phyloP scores from a whole-genome alignment of 2,888 invertebrate genomes.

The Carpatolechia fugitivella region DNA sequence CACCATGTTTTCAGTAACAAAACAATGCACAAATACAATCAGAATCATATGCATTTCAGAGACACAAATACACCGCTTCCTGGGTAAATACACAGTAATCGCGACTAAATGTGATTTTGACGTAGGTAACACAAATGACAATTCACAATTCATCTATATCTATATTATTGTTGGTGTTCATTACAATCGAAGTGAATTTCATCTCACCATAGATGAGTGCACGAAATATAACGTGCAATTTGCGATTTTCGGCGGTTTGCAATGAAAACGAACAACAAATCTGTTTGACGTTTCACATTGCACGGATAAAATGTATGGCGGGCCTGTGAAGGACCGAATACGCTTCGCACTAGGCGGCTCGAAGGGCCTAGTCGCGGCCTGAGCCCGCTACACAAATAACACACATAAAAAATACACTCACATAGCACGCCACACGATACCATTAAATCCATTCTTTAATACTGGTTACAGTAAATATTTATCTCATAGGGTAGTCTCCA shows the following conservation, averaged over 20 bases:
- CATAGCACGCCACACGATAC: conserved; percentile 32
- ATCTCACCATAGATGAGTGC: conserved; percentile 27
- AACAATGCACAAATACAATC: conserved; percentile 26
- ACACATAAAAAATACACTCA: conserved; percentile 40
- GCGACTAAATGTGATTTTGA: conserved; percentile 39
- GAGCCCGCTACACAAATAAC: conserved; percentile 16
- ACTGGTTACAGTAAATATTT: conserved; percentile 79
- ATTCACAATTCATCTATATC: conserved; percentile 32
- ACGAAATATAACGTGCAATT: conserved; percentile 20
- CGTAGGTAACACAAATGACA: conserved; percentile 48
- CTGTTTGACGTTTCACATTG: conserved; percentile 74
- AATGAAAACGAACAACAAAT: conserved; percentile 54
- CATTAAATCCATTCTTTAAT: conserved; percentile 55
- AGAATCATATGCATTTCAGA: conserved; percentile 9
- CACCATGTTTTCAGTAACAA: conserved; percentile 30
- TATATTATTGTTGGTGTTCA: conserved; percentile 25
- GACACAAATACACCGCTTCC: background rate
- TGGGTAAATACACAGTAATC: conserved; percentile 22
- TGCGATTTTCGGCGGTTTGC: conserved; percentile 30
- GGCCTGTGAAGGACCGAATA: conserved; percentile 47
- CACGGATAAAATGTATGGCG: conserved; percentile 74
- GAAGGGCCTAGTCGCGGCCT: background rate
- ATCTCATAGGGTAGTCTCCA: conserved; percentile 76
- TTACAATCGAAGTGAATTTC: conserved; percentile 27
- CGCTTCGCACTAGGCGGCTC: background rate